Evolutionary conservation across 2,888 invertebrate species (phyloP).

Genomic region (Anarsia innoxiella): DNA sequence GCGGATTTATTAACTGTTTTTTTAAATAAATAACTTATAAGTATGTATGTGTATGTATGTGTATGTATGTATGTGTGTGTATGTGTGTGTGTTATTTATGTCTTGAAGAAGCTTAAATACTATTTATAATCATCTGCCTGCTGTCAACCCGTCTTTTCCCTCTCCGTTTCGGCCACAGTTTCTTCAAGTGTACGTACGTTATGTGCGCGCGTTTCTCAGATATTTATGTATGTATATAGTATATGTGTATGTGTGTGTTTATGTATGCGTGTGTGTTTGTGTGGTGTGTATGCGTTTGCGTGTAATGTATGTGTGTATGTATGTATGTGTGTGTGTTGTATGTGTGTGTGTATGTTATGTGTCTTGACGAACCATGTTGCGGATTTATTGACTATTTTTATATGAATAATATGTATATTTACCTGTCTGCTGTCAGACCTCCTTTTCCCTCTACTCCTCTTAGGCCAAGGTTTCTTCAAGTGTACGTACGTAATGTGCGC

Average conservation of each 20-base stretch:
- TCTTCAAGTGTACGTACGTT: no score
- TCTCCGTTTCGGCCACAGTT: no score
- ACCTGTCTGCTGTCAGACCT: conserved; percentile 32
- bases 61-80: background rate
- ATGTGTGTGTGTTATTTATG: background rate
- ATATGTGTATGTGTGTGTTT: no score
- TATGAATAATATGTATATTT: conserved; percentile 1
- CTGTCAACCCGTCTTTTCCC: no score
- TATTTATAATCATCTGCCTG: no score
- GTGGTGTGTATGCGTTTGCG: no score
- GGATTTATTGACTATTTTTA: no score
- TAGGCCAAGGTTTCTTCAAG: conserved; percentile 67
- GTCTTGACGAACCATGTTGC: no score
- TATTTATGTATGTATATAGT: no score
- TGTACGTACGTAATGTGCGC: conserved; percentile 61
- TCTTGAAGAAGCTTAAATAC: no score
- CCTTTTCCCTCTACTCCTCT: conserved; percentile 45
- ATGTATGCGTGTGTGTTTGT: no score
- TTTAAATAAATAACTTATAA: background rate
- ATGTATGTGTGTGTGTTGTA: background rate
- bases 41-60: background rate
- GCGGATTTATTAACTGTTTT: background rate
- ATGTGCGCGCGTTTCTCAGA: no score
- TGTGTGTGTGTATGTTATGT: background rate
- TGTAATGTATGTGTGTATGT: background rate